Evolutionary conservation across 2,113 vertebrate species (phyloP), one percentile per base, ranked within the genome.

Genomic region (Boulengeromyrus knoepffleri): DNA sequence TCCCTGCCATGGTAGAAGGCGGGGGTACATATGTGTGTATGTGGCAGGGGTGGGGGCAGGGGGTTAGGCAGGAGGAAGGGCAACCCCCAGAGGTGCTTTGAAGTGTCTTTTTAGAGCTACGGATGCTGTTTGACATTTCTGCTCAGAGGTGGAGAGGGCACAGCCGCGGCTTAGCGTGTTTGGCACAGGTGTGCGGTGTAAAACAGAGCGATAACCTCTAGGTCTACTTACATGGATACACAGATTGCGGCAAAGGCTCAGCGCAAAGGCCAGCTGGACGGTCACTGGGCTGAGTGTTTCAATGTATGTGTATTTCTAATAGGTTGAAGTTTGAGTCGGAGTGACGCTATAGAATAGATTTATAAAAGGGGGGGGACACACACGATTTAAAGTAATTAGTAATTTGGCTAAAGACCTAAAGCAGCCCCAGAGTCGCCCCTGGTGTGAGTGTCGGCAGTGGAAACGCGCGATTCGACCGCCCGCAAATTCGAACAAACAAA

Each of bases 11-110:
- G 95, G 93, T 94, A 93, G 93, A 93, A 0, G 45, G 83, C 5
- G 3, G 84, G 21, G 24, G 21, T 17, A 45, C 24, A 9, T 31
- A 45, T 46, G 83, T 24, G 42, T 84, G 42, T 84, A 17, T 84
- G n/a, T 12, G 62, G 62, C n/a, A 3, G n/a, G 39, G 13, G 6
- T n/a, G 58, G 53, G 13, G 12, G 36, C 8, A 4, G 86, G 52
- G 86, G 27, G 86, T 31, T 17, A 36, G 58, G 62, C 5, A 8
- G 88, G 88, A 31, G 62, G 56, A 36, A 92, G 93, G 93, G 94
- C 93, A 94, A 94, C 93, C 93, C 94, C 94, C 89, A 92, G 92
- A 90, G 87, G 85, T 90, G 91, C 93, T 94, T 95, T 95, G 94
- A 95, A 94, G 94, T 92, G 92, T 91, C 92, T 92, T 87, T 95